A percentile compares a stretch with the other conserved stretches of the same genome.
phyloP scores from a whole-genome alignment of 2,113 vertebrate species.

The human (Homo sapiens) region GRCh38 chr3:22009501-22010000 shows the following conservation, averaged over 20 bases:
- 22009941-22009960: background rate
- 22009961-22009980: background rate
- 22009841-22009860: background rate
- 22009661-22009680: background rate
- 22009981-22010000: background rate
- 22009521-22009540: no score
- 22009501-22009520: no score
- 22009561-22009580: no score
- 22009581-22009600: no score
- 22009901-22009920: background rate
- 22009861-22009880: background rate
- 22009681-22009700: background rate
- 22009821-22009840: background rate
- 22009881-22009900: background rate
- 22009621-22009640: no score
- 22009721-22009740: background rate
- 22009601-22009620: no score
- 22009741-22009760: background rate
- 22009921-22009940: background rate
- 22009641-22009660: background rate
- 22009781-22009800: background rate
- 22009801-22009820: rapidly evolving
- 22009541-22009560: no score
- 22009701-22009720: background rate
- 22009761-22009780: background rate